phyloP scores from a whole-genome alignment of 2,888 invertebrate species.

The Criorhina ranunculi region DNA sequence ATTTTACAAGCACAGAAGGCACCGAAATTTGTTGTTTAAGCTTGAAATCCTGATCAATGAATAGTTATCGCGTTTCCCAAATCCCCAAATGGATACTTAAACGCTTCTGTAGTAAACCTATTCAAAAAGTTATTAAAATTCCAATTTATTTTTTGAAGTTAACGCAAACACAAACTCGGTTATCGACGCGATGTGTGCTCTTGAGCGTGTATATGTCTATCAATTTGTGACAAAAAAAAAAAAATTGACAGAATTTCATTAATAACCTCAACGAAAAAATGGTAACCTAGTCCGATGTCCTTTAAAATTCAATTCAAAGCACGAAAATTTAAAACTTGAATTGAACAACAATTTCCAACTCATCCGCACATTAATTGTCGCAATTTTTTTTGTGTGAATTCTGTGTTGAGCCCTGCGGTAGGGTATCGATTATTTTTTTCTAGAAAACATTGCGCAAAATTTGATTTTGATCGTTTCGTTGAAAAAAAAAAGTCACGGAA shows the following conservation, averaged over 20 bases:
- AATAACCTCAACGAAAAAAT: background rate
- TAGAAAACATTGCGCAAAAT: slow-evolving; percentile 35
- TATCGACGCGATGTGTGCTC: too few relatives aligned
- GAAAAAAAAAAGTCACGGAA: slow-evolving; percentile 10
- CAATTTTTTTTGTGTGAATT: slow-evolving; percentile 7
- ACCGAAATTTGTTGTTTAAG: too few relatives aligned
- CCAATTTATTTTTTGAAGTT: too few relatives aligned
- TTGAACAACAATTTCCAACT: slow-evolving; percentile 17
- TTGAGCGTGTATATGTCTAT: too few relatives aligned
- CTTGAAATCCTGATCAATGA: too few relatives aligned
- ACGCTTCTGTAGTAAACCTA: too few relatives aligned
- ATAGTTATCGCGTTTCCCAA: too few relatives aligned
- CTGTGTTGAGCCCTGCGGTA: background rate
- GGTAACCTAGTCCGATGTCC: background rate
- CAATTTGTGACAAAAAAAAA: background rate
- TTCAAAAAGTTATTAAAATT: too few relatives aligned
- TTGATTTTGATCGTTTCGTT: slow-evolving; percentile 46
- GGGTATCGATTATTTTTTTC: slow-evolving; percentile 40
- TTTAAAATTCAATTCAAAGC: background rate
- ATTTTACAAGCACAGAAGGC: too few relatives aligned
- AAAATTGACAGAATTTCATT: background rate
- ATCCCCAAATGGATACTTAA: too few relatives aligned
- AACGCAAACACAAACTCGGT: too few relatives aligned
- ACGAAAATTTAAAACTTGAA: background rate
- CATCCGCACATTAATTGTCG: slow-evolving; percentile 42